Conservation (phyloP, 1,140 invertebrate species). For the Mycetomoellerius zeteki region DNA sequence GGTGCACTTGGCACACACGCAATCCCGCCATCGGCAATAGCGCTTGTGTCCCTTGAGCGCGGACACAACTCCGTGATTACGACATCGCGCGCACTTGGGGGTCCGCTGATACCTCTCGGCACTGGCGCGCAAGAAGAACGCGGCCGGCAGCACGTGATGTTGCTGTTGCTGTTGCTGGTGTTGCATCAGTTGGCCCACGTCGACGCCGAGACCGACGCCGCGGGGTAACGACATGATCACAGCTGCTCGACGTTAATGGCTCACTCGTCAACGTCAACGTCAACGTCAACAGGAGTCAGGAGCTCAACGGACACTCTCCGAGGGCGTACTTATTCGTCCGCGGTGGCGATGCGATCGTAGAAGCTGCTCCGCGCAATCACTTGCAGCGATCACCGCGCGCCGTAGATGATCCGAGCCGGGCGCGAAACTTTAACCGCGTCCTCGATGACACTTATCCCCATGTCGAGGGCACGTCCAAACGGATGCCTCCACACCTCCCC, state of each 20-base stretch:
- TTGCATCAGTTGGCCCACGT: constrained; percentile 93
- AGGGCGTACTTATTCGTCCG: too few species aligned
- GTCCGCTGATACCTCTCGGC: constrained; percentile 98
- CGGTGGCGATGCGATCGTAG: too few species aligned
- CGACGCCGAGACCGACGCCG: constrained; percentile 89
- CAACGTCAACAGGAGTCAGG: too few species aligned
- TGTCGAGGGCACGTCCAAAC: constrained; percentile 16
- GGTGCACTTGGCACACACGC: constrained; percentile 98
- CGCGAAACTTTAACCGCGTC: constrained; percentile 36
- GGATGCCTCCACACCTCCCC: too few species aligned
- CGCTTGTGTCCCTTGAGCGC: constrained; percentile 99
- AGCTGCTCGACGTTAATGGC: neutral
- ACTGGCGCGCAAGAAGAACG: constrained; percentile 94
- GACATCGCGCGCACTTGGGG: constrained; percentile 99
- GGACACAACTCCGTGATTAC: constrained; percentile 99
- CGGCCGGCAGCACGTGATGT: constrained; percentile 94
- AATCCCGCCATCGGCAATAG: constrained; percentile 98
- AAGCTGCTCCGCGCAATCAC: too few species aligned
- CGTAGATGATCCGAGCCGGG: neutral
- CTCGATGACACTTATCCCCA: constrained; percentile 45
- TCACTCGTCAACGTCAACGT: too few species aligned
- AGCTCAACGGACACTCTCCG: too few species aligned
- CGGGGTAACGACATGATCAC: constrained; percentile 90
- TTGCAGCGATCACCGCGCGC: constrained; percentile 36
- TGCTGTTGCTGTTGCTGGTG: constrained; percentile 88